Evolutionary conservation across 2,113 vertebrate genomes (phyloP).

Genomic region (Theristicus caerulescens): DNA sequence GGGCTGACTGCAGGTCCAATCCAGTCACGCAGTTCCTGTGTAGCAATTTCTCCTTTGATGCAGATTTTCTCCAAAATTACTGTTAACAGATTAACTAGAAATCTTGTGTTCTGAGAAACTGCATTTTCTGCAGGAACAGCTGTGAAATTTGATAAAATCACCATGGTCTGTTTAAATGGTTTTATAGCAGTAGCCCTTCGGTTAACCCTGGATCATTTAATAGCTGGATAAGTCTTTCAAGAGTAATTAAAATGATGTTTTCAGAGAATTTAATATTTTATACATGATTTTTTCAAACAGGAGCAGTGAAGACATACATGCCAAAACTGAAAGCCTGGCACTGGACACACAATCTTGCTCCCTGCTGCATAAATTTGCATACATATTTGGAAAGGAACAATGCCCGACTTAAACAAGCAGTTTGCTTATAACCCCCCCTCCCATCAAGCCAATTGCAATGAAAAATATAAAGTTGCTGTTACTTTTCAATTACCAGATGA

Average conservation of each 20-base stretch:
- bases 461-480: not conserved
- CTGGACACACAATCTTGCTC: not conserved
- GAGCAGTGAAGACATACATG: constrained; percentile 1
- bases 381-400: constrained; percentile 16
- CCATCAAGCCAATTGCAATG: not conserved
- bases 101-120: constrained; percentile 41
- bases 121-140: constrained; percentile 44
- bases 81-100: constrained; percentile 26
- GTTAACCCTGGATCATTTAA: constrained; percentile 49
- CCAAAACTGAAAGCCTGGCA: constrained; percentile 47
- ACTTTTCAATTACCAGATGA: not conserved
- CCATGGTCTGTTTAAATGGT: constrained; percentile 5
- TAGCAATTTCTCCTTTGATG: constrained; percentile 1
- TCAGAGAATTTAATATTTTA: constrained; percentile 44
- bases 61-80: constrained; percentile 24
- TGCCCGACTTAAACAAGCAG: constrained; percentile 18
- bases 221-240: constrained; percentile 43
- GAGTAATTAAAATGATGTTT: constrained; percentile 40
- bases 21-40: not conserved
- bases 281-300: not conserved
- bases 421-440: not conserved
- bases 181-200: not conserved
- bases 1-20: not conserved
- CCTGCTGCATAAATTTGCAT: constrained; percentile 44
- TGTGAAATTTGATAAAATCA: constrained; percentile 65